Evolutionary conservation across 2,888 invertebrate genomes (phyloP), one percentile per base, ranked within the genome.

Genomic region (Amphipyra tragopoginis): DNA sequence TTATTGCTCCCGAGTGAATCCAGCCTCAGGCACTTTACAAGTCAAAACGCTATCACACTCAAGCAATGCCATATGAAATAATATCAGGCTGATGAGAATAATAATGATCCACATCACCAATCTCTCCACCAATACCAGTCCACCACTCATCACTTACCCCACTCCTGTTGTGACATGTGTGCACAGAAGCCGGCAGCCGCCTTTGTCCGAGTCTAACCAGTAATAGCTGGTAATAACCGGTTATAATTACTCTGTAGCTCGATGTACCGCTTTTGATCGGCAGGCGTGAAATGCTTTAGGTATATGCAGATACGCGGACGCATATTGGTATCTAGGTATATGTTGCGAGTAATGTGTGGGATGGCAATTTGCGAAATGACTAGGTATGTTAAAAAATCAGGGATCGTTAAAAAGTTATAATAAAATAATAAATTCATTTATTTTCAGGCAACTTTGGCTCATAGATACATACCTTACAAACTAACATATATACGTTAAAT

Each of bases 221-320:
- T 88, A 86, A 88, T 87, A 75, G 79, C 72, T 66, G 64, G 80
- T 80, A 83, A 87, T 88, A 86, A 84, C 81, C 73, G 79, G 84
- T 85, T 87, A 87, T 89, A 90, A 90, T 89, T 88, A 84, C 84
- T 81, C 62, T 63, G 63, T 56, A 64, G 67, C 62, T 69, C 63
- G 58, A 66, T 63, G 72, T 61, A 65, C 56, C 60, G 73, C 83
- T 82, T 82, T 84, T 83, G 81, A 82, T 77, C 66, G 74, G 51
- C 11, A 33, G 34, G 72, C 74, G 77, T 80, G 79, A 79, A 85
- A 81, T 79, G 71, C 45, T 65, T 65, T 63, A 67, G 49, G 40
- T 48, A 44, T 51, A 47, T 59, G 44, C 51, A 64, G 26, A 61
- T 58, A 51, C 34, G 39, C 47, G 9, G 39, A 39, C 0, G 6